Evolutionary conservation across 2,113 vertebrate genomes (phyloP).

Genomic region (Marmota flaviventris): DNA sequence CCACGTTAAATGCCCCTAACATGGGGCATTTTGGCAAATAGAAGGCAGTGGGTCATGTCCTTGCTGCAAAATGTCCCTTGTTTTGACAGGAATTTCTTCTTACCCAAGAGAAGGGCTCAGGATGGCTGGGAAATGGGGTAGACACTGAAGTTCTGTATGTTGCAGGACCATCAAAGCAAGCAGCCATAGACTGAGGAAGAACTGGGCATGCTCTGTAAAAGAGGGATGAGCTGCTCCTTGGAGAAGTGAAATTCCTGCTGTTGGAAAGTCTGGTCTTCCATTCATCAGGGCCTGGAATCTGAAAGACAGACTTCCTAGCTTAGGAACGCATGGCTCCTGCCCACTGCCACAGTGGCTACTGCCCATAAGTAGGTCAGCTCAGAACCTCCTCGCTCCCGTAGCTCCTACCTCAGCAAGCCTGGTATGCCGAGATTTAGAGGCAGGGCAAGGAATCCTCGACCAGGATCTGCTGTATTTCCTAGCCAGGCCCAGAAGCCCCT

Average conservation of each 20-base stretch:
- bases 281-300: neutral
- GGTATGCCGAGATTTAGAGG: neutral
- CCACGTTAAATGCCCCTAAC: neutral
- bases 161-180: neutral
- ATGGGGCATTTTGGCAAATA: neutral
- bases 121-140: neutral
- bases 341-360: neutral
- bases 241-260: constrained; percentile 47
- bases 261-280: constrained; percentile 33
- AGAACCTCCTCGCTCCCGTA: neutral
- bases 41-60: constrained; percentile 11
- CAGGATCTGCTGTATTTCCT: neutral
- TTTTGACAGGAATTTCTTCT: neutral
- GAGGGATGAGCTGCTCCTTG: neutral
- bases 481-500: neutral
- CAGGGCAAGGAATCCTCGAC: neutral
- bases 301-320: neutral
- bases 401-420: neutral
- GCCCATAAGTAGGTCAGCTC: neutral
- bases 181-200: constrained; percentile 12
- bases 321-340: neutral
- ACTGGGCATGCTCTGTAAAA: constrained; percentile 7
- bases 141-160: neutral
- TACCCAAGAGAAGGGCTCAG: neutral
- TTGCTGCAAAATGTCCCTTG: constrained; percentile 30